Conservation (phyloP, 2,113 vertebrate genomes). For the Erpornis zantholeuca region DNA sequence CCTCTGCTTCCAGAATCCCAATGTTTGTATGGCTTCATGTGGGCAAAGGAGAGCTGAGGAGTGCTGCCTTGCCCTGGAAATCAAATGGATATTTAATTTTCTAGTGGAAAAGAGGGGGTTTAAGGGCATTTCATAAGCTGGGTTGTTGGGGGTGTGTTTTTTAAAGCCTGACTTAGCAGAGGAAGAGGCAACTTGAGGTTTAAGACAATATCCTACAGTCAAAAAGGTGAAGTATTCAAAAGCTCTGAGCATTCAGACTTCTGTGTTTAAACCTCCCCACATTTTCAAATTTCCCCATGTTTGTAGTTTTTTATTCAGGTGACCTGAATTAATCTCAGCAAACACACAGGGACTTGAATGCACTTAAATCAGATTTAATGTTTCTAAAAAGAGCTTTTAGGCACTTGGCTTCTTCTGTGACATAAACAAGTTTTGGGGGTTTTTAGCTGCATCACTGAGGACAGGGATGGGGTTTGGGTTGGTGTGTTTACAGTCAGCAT, state of each 20-base stretch:
- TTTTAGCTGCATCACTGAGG: not conserved
- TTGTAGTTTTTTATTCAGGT: not conserved
- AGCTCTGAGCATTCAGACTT: not conserved
- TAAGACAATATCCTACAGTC: not conserved
- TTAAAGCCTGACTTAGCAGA: not conserved
- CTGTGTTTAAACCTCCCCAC: not conserved
- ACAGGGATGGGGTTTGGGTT: not conserved
- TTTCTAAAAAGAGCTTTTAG: not conserved
- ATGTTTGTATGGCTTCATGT: fast-evolving
- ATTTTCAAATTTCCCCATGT: not conserved
- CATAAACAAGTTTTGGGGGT: not conserved
- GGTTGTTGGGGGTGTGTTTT: not conserved
- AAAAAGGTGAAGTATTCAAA: not conserved
- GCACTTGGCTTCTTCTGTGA: not conserved
- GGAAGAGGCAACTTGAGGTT: not conserved
- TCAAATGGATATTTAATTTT: not conserved
- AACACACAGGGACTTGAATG: not conserved
- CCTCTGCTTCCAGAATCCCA: not conserved
- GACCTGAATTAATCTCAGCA: not conserved
- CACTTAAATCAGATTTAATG: not conserved
- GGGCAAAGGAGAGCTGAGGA: not conserved
- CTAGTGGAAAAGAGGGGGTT: not conserved
- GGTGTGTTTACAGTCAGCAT: not conserved
- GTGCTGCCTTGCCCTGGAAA: not conserved
- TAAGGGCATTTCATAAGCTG: not conserved